Evolutionary conservation across 2,888 invertebrate genomes (phyloP).

Genomic region (Conomelus anceps): DNA sequence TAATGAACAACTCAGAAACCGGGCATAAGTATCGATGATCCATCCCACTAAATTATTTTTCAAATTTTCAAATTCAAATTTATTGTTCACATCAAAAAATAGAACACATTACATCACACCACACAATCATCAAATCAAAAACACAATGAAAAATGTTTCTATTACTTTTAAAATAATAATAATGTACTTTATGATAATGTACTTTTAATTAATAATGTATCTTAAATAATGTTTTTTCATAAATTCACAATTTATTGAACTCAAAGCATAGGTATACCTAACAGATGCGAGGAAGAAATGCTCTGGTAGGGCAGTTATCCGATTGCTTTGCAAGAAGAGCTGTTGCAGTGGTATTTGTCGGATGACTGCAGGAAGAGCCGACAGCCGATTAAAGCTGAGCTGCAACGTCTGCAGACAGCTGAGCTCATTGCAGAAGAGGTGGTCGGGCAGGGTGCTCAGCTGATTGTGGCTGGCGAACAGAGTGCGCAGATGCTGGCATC

Average conservation of each 20-base stretch:
- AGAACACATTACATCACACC: too few relatives aligned
- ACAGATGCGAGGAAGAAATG: slow-evolving; percentile 60
- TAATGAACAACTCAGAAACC: too few relatives aligned
- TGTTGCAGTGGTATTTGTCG: slow-evolving; percentile 53
- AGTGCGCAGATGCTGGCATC: slow-evolving; percentile 62
- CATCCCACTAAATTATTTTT: too few relatives aligned
- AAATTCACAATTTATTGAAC: background rate
- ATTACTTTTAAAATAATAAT: too few relatives aligned
- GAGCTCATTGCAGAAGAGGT: slow-evolving; percentile 66
- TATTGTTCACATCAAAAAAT: too few relatives aligned
- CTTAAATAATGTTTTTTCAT: background rate
- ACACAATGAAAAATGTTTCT: too few relatives aligned
- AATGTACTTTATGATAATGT: too few relatives aligned
- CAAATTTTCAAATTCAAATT: too few relatives aligned
- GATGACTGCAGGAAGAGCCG: slow-evolving; percentile 64
- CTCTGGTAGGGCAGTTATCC: slow-evolving; percentile 63
- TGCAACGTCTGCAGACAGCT: slow-evolving; percentile 65
- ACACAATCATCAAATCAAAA: too few relatives aligned
- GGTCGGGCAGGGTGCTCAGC: slow-evolving; percentile 61
- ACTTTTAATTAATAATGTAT: too few relatives aligned
- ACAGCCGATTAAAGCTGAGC: slow-evolving; percentile 69
- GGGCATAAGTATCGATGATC: too few relatives aligned
- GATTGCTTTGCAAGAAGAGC: slow-evolving; percentile 70
- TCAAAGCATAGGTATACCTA: slow-evolving; percentile 41
- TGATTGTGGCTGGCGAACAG: slow-evolving; percentile 70